Base-by-base conservation (phyloP, 2,113 vertebrate genomes). In the Sinocyclocheilus anshuiensis region DNA sequence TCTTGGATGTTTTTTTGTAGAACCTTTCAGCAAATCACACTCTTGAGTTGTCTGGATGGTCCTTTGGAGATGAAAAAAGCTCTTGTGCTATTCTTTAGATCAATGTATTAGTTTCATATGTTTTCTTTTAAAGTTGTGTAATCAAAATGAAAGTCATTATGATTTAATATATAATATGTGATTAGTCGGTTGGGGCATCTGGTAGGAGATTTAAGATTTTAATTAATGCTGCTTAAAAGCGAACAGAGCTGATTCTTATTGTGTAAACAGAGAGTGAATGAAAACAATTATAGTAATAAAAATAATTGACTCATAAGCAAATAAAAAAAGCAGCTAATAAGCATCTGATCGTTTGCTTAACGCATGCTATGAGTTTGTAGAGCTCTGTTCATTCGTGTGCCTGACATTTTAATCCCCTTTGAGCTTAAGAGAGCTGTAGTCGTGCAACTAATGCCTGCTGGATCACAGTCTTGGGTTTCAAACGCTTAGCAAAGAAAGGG, bases 241-340 rank as follows among this genome's bases (percentile, higher is more conserved):
- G 29, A 63, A 29, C 78, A 79, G n/a, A 71, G 80, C 77, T 74
- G 39, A 24, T 88, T 84, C 42, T 84, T 42, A 74, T 33, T 86
- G 22, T 79, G 75, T 71, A 74, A 82, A 83, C 61, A 80, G 39
- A 79, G 85, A 77, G 39, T 29, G 83, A 86, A 65, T 72, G 75
- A 65, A 69, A 82, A 82, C 45, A 82, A 82, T 82, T 82, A 71
- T 53, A 71, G 45, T 71, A 69, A 71, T 81, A 65, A 81, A 81
- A 81, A 61, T 39, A 71, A 88, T 84, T 86, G 77, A 81, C 55
- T 86, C n/a, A 39, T 76, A 36, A 88, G 77, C 75, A 86, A 84
- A 77, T 55, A 84, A 84, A 88, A 29, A 86, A 85, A 65, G 55
- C 12, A 26, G 65, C 63, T 75, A 86, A 86, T 86, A 83, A 84